Base-by-base conservation (phyloP, 2,797 vertebrate genomes). In the Spheniscus humboldti region DNA sequence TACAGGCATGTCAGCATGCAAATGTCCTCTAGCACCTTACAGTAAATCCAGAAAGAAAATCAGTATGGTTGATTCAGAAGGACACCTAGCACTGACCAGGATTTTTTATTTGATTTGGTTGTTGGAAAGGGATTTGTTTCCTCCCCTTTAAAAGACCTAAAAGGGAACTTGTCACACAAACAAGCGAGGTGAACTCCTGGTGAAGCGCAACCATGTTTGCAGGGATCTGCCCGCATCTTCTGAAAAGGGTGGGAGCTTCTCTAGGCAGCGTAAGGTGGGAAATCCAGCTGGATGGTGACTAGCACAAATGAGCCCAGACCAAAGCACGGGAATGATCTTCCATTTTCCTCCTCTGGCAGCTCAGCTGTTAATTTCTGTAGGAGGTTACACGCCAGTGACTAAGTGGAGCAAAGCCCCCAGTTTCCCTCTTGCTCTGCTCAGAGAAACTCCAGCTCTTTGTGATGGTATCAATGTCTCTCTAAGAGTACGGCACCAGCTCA, bases 141-240 rank as follows among this genome's bases (percentile, higher is more conserved):
- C 31, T 64, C 68, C 64, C 13, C 66, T 63, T 62, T 33, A 5
- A 23, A 75, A 60, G 25, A 35, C 7, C 20, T 18, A 12, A 41
- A 56, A 35, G 20, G 30, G 20, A 50, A 62, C 28, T 5, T 41
- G 52, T 30, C 50, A 63, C 28, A 14, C 18, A n/a, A 43, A 39
- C 8, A 24, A 83, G 45, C 2, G 1, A 88, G 39, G 30, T 10
- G 43, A 86, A 67, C 33, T 63, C 30, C 60, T 22, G n/a, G 31
- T 27, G 41, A 92, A 67, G 39, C 0, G 13, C 45, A 41, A 24
- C 7, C 2, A 1, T 0, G 0, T 39, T 37, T 27, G n/a, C 37
- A 69, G 15, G 56, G 59, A 57, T 45, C 33, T 47, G 37, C 15
- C 71, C 47, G 60, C 17, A 20, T 5, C 53, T 71, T 52, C 56